Conservation (phyloP, 2,113 vertebrate species). For the Thinocorus orbignyianus region DNA sequence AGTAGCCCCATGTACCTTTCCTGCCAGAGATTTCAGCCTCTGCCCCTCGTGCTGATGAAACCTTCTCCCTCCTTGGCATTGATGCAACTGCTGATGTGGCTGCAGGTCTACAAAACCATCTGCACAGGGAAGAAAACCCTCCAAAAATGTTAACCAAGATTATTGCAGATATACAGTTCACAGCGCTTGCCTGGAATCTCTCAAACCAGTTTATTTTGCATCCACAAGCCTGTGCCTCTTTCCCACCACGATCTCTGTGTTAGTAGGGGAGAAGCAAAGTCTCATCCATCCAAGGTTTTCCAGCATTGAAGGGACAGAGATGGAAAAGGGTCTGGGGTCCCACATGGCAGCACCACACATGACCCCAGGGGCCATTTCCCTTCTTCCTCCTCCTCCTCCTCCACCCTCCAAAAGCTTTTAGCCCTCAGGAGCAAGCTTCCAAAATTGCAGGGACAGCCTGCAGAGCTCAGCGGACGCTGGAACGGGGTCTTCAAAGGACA, state of each 20-base stretch:
- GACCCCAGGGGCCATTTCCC: neutral
- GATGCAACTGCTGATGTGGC: neutral
- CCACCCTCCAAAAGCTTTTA: neutral
- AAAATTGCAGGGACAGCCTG: neutral
- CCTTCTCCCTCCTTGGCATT: neutral
- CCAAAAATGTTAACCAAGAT: neutral
- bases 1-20: neutral
- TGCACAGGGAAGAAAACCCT: neutral
- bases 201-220: neutral
- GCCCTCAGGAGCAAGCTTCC: neutral
- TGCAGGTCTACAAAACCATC: neutral
- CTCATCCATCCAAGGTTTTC: neutral
- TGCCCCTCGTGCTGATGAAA: neutral
- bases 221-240: neutral
- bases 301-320: neutral
- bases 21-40: neutral
- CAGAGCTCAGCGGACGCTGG: neutral
- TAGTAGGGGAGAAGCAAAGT: neutral
- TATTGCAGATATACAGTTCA: neutral
- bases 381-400: neutral
- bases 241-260: neutral
- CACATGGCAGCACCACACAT: fast-evolving
- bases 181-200: neutral
- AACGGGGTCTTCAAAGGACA: neutral
- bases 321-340: neutral